Conservation (phyloP, 2,113 vertebrate genomes). For the Datnioides undecimradiatus region DNA sequence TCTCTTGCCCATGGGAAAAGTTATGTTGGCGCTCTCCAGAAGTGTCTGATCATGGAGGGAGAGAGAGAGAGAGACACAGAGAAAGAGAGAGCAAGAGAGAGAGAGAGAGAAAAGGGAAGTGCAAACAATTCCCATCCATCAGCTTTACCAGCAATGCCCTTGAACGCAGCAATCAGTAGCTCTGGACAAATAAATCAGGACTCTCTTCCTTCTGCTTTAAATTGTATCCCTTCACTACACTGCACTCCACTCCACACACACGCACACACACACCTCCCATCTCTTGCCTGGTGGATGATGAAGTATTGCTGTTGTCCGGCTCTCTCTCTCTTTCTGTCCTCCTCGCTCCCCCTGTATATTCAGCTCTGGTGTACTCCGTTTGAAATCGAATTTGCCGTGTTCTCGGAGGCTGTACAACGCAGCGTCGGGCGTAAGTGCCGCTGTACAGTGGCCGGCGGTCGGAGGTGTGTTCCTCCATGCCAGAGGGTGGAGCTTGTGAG, state of each 20-base stretch:
- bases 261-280: not conserved
- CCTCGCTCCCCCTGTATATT: constrained; percentile 6
- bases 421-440: constrained; percentile 9
- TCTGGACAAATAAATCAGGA: constrained; percentile 77
- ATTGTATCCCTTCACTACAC: constrained; percentile 52
- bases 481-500: not conserved
- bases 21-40: constrained; percentile 53
- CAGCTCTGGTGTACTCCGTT: not conserved
- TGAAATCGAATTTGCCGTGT: constrained; percentile 31
- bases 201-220: constrained; percentile 58
- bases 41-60: constrained; percentile 36
- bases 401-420: constrained; percentile 16
- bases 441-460: not conserved
- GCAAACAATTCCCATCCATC: constrained; percentile 74
- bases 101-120: constrained; percentile 16
- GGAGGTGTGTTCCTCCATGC: constrained; percentile 4
- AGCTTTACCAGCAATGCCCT: constrained; percentile 78
- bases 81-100: not conserved
- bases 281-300: constrained; percentile 32
- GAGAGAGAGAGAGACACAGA: not conserved
- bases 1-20: constrained; percentile 54
- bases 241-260: constrained; percentile 6
- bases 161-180: constrained; percentile 76
- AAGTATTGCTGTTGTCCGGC: constrained; percentile 29
- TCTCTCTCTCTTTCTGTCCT: not conserved